Evolutionary conservation across 1,140 invertebrate species (phyloP).

Genomic region (Melitaea cinxia): DNA sequence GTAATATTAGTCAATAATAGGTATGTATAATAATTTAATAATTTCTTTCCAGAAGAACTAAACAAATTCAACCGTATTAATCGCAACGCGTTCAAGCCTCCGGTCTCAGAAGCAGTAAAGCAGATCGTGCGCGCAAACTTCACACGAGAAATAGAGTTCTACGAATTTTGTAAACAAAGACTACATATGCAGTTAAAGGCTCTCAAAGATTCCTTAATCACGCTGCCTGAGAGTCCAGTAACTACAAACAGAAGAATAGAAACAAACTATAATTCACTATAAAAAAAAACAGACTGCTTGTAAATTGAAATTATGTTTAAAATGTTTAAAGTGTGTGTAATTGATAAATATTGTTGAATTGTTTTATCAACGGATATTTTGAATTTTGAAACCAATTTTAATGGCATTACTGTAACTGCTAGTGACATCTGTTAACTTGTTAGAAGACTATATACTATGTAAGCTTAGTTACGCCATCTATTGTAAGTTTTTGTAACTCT

Average conservation of each 20-base stretch:
- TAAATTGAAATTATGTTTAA: conserved; percentile 4
- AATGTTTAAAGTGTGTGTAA: not conserved
- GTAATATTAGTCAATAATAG: too few relatives aligned
- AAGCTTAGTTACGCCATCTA: too few relatives aligned
- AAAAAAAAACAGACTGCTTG: conserved; percentile 16
- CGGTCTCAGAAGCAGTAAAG: conserved; percentile 92
- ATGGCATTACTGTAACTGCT: too few relatives aligned
- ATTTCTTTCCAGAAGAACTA: conserved; percentile 84
- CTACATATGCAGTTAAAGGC: conserved; percentile 91
- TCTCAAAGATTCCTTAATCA: conserved; percentile 80
- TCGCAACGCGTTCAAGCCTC: conserved; percentile 92
- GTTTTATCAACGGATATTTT: too few relatives aligned
- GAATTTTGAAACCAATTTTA: too few relatives aligned
- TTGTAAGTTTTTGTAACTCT: too few relatives aligned
- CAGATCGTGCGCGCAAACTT: conserved; percentile 93
- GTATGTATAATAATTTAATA: too few relatives aligned
- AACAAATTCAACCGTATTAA: conserved; percentile 91
- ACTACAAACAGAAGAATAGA: conserved; percentile 29
- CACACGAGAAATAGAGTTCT: conserved; percentile 95
- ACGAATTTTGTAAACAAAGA: conserved; percentile 93
- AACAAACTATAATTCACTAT: conserved; percentile 31
- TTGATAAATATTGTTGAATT: too few relatives aligned
- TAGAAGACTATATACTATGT: too few relatives aligned
- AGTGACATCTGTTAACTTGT: too few relatives aligned
- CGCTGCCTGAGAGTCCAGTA: conserved; percentile 38